phyloP scores from a whole-genome alignment of 2,113 vertebrate genomes.

The Prinia subflava region DNA sequence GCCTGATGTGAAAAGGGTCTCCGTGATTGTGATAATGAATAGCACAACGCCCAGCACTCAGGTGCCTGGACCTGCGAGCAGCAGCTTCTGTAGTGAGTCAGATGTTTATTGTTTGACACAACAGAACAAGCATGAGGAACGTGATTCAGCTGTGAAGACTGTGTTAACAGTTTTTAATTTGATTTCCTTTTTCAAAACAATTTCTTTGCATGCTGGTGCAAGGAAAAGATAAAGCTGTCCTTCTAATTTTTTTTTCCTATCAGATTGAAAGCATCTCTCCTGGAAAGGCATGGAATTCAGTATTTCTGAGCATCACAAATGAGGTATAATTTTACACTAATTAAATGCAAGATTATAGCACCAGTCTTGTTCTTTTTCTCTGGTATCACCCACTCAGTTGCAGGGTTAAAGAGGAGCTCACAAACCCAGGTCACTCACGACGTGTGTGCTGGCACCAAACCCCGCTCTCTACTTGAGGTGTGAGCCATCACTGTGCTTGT shows the following conservation, averaged over 20 bases:
- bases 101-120: not conserved
- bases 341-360: not conserved
- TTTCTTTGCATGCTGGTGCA: not conserved
- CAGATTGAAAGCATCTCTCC: not conserved
- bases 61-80: not conserved
- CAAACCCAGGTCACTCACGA: not conserved
- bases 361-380: not conserved
- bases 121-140: not conserved
- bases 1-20: not conserved
- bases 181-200: constrained; percentile 5
- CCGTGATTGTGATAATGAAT: not conserved
- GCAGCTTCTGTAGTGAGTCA: not conserved
- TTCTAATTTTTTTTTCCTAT: not conserved
- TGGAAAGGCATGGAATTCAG: not conserved
- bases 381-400: not conserved
- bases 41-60: not conserved
- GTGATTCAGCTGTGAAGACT: not conserved
- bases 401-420: not conserved
- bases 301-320: not conserved
- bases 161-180: constrained; percentile 24
- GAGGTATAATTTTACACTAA: not conserved
- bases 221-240: not conserved
- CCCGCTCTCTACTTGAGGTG: not conserved
- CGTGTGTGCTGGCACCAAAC: not conserved
- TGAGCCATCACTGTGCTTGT: not conserved